Base-by-base conservation (phyloP, 2,797 vertebrate species). In the Sebastes dallii region DNA sequence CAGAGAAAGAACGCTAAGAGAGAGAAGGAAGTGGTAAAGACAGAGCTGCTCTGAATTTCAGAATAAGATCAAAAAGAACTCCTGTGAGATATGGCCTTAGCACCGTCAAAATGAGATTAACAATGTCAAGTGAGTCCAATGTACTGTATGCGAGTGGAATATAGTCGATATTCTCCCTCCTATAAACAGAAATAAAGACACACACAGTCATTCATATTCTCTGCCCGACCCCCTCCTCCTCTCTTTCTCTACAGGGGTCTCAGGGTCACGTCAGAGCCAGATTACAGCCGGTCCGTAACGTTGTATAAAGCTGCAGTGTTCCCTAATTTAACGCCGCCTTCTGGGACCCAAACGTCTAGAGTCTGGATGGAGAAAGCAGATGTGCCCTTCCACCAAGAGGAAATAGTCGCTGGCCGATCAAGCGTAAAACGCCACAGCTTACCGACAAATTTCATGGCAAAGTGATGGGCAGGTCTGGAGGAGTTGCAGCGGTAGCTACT, bases 61-160 rank as follows among this genome's bases (percentile, higher is more conserved):
- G 82, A 89, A 86, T 81, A 52, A 91, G 79, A 93, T 90, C 74
- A 90, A 87, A 91, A 88, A 88, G 88, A 86, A 70, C 42, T 84
- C 87, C 83, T 73, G 61, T 52, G 88, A 91, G 88, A 90, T 81
- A 13, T 75, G 68, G 85, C 78, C 70, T 91, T 81, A 87, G 74
- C 70, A 68, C 59, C 94, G 95, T 96, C 95, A 96, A 95, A 96
- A 96, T 95, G 92, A 96, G 96, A 97, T 97, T 96, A 96, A 95
- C 96, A 95, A 96, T 95, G 96, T 96, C 96, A 96, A 95, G 83
- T 72, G 64, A 87, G 79, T 81, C 65, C 71, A 77, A 65, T 80
- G 73, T 83, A 82, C 79, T 81, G 71, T 77, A 75, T 86, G 72
- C 32, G 2, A 79, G 81, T 68, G 25, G 74, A 91, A 88, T 84